Evolutionary conservation across 2,888 invertebrate species (phyloP), one percentile per base, ranked within the genome.

Genomic region (Parnassius glacialis): DNA sequence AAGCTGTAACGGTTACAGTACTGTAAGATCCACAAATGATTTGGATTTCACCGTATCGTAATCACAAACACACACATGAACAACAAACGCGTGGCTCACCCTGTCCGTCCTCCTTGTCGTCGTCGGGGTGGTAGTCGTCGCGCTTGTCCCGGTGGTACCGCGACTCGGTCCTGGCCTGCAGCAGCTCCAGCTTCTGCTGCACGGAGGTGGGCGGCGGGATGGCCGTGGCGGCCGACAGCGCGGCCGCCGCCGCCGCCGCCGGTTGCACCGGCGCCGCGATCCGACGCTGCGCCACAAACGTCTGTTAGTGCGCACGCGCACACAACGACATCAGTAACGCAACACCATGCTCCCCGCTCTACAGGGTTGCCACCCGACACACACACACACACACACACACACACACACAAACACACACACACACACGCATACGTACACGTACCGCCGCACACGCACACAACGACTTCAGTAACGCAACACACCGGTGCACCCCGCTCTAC

Each of bases 241-340:
- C 90, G 42, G 90, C 90, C 47, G 90, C 90, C 58, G 90, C 90
- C 42, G 90, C 90, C 61, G 90, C 90, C 48, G 90, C 90, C 1
- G 90, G 90, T 84, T 90, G 90, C 79, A 91, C 90, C 11, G 89
- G 87, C 67, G 90, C 90, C 70, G 88, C 79, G 74, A 90, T 90
- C 73, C 84, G 92, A 50, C 81, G 92, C 85, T 75, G 87, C 70
- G 89, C 88, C 78, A 90, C 90, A 68, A 90, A 90, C 75, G 90
- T 86, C 90, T 90, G 80, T 60, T 62, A 51, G 53, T 47, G 48
- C 57, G 45, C 59, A 42, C 62, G 42, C 65, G 54, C 59, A 53
- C 43, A 52, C 57, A n/a, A n/a, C 43, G 42, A 43, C 50, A 57
- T 47, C 47, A 43, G 48, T 52, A 13, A n/a, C 10, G 12, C 13